phyloP scores from a whole-genome alignment of 2,113 vertebrate species.

The Ailuropoda melanoleuca region DNA sequence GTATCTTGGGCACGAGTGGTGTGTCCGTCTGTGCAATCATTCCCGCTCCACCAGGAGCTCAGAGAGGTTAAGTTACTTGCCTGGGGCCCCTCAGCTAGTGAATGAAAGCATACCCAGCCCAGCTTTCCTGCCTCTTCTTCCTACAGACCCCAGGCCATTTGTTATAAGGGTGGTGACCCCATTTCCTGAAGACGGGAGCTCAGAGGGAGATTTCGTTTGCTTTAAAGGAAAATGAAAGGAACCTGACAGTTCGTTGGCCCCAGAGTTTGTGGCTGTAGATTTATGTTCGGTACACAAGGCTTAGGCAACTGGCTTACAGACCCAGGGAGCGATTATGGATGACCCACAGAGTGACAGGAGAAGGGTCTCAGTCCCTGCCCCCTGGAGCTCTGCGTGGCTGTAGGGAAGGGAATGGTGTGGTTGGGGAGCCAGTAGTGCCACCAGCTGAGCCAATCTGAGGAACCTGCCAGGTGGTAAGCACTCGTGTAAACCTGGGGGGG shows the following conservation, averaged over 20 bases:
- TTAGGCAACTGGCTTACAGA: background rate
- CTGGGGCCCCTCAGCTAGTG: background rate
- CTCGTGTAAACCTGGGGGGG: too few species aligned
- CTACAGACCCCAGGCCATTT: too few species aligned
- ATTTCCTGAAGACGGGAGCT: background rate
- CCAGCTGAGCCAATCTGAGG: background rate
- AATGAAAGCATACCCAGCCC: background rate
- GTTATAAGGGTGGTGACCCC: background rate
- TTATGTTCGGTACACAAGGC: background rate
- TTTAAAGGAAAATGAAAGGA: background rate
- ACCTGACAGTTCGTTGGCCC: background rate
- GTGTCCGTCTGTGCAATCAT: fast-evolving
- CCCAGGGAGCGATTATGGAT: background rate
- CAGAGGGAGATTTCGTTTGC: background rate
- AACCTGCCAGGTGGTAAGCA: too few species aligned
- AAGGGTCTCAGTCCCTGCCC: too few species aligned
- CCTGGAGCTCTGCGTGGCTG: background rate
- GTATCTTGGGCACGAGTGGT: fast-evolving
- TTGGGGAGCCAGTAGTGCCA: too few species aligned
- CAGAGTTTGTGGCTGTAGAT: background rate
- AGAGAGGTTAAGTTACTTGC: background rate
- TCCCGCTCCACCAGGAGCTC: background rate
- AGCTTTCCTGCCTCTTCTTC: background rate
- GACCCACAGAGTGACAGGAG: background rate
- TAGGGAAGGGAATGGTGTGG: background rate